Conservation (phyloP, 2,113 vertebrate genomes). For the Dasyurus viverrinus region DNA sequence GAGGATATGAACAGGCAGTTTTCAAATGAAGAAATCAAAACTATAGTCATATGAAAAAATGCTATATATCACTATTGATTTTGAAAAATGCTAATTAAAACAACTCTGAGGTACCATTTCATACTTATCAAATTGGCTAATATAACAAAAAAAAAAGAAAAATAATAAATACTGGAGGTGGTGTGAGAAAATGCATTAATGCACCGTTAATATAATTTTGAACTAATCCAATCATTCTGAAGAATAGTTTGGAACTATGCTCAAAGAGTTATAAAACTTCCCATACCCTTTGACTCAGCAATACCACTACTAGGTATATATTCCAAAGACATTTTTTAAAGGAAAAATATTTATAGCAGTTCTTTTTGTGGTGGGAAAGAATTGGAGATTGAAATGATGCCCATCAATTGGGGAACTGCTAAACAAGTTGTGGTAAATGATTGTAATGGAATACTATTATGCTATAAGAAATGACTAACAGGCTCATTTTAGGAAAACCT, state of each 20-base stretch:
- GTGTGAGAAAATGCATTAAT: too few relatives aligned
- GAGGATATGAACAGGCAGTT: too few relatives aligned
- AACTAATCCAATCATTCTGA: neutral
- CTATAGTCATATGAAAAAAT: neutral
- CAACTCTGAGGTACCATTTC: neutral
- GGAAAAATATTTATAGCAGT: neutral
- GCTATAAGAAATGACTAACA: neutral
- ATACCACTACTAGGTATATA: neutral
- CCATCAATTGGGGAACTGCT: neutral
- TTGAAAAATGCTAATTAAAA: neutral
- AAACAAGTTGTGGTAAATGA: neutral
- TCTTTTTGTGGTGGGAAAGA: neutral
- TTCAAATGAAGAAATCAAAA: neutral
- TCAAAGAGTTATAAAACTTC: neutral
- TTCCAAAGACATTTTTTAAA: neutral
- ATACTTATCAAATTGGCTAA: neutral
- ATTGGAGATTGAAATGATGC: neutral
- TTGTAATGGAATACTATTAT: neutral
- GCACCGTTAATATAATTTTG: neutral
- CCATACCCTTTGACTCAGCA: neutral
- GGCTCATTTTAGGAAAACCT: neutral
- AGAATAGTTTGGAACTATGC: neutral
- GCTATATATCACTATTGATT: neutral
- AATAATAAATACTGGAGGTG: too few relatives aligned
- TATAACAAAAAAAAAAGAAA: neutral